A percentile compares a stretch with the other conserved stretches of the same genome.
These are phyloP conservation scores for Entomobrya proxima DNA, from an alignment of 2,888 invertebrate genomes.

Conservation along the genomic window DNA sequence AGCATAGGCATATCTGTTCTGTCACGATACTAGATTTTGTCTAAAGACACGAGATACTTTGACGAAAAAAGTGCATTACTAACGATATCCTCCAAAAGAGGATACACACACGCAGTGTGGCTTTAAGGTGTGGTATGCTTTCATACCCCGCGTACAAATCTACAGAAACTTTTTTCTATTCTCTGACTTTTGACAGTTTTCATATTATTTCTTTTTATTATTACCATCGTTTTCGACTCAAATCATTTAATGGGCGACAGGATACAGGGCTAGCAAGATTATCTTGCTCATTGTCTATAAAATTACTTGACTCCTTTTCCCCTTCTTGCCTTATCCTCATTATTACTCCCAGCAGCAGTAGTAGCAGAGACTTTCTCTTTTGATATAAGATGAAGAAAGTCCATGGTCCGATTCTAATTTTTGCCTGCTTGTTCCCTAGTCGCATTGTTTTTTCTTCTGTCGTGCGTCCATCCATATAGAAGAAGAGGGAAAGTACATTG, in stretches of 20 bases:
- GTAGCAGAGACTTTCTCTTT: background rate
- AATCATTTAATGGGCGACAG: slow-evolving; percentile 64
- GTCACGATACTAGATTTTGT: too few relatives aligned
- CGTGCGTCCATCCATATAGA: background rate
- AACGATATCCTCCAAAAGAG: too few relatives aligned
- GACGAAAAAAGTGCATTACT: too few relatives aligned
- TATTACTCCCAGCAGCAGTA: background rate
- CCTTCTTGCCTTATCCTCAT: slow-evolving; percentile 25
- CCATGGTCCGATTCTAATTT: background rate
- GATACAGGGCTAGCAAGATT: slow-evolving; percentile 56
- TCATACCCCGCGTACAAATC: background rate
- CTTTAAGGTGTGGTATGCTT: background rate
- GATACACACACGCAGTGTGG: background rate
- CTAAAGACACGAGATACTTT: too few relatives aligned
- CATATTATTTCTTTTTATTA: slow-evolving; percentile 65
- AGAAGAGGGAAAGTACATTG: too few relatives aligned
- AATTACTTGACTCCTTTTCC: slow-evolving; percentile 54
- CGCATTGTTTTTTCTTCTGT: background rate
- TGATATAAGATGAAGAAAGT: background rate
- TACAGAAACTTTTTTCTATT: slow-evolving; percentile 61
- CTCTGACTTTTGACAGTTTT: slow-evolving; percentile 69
- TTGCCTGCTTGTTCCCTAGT: too few relatives aligned
- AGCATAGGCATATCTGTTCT: too few relatives aligned
- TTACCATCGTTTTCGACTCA: slow-evolving; percentile 64
- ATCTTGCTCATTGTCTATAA: slow-evolving; percentile 67